Evolutionary conservation across 2,113 vertebrate genomes (phyloP).

Genomic region (Ardeotis arabs): DNA sequence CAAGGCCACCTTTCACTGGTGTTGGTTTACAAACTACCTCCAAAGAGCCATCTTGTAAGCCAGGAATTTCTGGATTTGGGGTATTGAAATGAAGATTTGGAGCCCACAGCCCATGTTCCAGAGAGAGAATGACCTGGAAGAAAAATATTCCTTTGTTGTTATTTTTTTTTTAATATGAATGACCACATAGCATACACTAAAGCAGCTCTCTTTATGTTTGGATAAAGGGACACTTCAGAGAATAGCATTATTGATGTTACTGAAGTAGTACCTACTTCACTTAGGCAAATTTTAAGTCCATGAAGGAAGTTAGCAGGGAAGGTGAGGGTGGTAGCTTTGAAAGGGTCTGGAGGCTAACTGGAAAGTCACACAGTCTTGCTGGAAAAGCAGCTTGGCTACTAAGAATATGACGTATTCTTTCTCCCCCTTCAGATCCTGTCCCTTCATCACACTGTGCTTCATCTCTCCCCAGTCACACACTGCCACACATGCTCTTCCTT

Average conservation of each 20-base stretch:
- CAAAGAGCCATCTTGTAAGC: conserved; percentile 81
- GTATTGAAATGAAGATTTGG: conserved; percentile 90
- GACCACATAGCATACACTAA: neutral
- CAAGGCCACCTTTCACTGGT: conserved; percentile 85
- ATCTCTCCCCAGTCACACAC: neutral
- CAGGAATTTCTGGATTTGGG: conserved; percentile 89
- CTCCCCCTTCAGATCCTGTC: neutral
- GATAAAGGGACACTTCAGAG: neutral
- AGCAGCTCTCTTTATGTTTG: neutral
- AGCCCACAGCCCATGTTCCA: conserved; percentile 91
- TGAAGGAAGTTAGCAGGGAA: neutral
- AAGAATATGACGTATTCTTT: neutral
- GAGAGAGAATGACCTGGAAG: conserved; percentile 86
- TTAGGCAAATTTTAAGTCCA: neutral
- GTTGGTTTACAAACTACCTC: conserved; percentile 83
- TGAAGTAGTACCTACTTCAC: neutral
- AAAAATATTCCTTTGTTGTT: neutral
- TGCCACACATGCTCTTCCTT: neutral
- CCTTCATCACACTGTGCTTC: neutral
- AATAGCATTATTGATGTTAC: neutral
- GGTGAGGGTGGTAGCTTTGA: neutral
- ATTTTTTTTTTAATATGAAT: neutral
- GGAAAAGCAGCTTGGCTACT: neutral
- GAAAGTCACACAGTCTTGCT: neutral
- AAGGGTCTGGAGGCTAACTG: neutral